Evolutionary conservation across 1,140 invertebrate genomes (phyloP).

Genomic region (Orchesella cincta): DNA sequence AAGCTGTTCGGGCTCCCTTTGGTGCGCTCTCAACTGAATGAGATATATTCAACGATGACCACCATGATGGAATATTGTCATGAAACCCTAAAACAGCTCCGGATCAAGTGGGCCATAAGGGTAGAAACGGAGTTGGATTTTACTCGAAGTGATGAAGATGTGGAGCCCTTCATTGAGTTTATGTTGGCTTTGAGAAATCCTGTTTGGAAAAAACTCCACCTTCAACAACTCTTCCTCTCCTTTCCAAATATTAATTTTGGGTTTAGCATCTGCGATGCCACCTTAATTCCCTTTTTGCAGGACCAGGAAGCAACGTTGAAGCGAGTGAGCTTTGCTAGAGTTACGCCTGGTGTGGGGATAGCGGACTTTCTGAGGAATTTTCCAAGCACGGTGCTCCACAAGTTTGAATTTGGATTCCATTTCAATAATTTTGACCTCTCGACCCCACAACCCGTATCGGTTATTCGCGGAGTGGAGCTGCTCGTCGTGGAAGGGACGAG

Average conservation of each 20-base stretch:
- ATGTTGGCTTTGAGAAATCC: neutral
- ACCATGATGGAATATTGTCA: neutral
- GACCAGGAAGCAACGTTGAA: neutral
- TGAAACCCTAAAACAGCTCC: neutral
- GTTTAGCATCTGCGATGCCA: neutral
- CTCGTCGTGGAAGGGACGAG: neutral
- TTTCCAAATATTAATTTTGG: neutral
- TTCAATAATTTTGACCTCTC: neutral
- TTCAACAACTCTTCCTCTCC: neutral
- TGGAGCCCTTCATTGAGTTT: constrained; percentile 17
- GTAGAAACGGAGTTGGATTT: neutral
- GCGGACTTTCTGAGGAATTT: neutral
- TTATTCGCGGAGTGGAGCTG: neutral
- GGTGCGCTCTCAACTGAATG: neutral
- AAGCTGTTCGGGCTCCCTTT: neutral
- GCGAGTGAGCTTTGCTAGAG: neutral
- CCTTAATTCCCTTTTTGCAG: neutral
- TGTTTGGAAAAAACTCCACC: constrained; percentile 1
- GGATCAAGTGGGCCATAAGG: neutral
- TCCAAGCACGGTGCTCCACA: neutral
- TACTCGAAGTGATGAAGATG: constrained; percentile 1
- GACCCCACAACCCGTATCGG: neutral
- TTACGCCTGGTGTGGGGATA: neutral
- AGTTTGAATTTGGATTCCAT: constrained; percentile 2
- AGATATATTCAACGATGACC: neutral